phyloP scores from a whole-genome alignment of 1,140 invertebrate species.

The Drosophila ananassae region DNA sequence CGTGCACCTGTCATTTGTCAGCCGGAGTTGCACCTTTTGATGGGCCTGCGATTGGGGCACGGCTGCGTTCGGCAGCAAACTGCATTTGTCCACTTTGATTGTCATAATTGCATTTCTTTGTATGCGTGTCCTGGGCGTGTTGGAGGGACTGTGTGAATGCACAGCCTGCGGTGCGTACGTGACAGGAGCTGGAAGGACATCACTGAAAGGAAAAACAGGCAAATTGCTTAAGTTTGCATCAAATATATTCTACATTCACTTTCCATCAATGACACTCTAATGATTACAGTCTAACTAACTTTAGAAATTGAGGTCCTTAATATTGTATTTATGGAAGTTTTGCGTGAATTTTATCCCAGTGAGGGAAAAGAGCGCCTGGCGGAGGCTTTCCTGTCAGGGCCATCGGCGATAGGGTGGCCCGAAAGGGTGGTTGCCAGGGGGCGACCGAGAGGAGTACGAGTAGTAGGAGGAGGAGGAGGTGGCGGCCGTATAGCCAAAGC shows the following conservation, averaged over 20 bases:
- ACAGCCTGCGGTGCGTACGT: constrained; percentile 21
- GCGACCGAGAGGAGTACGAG: background rate
- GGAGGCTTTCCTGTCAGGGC: background rate
- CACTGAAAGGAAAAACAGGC: constrained; percentile 3
- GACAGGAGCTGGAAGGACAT: constrained; percentile 47
- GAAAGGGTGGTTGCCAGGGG: background rate
- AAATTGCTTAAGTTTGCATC: too few relatives aligned
- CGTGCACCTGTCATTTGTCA: constrained; percentile 70
- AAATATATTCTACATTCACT: too few relatives aligned
- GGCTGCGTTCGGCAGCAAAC: constrained; percentile 32
- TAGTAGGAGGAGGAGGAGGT: too few relatives aligned
- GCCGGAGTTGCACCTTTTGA: constrained; percentile 43
- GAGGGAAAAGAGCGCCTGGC: background rate
- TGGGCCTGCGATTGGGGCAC: constrained; percentile 23
- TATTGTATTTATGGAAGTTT: too few relatives aligned
- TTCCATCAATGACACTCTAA: too few relatives aligned
- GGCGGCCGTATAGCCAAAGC: background rate
- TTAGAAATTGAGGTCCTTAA: too few relatives aligned
- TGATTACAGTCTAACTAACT: background rate
- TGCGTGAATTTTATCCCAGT: background rate
- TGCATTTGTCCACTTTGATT: constrained; percentile 79
- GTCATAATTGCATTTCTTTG: constrained; percentile 79
- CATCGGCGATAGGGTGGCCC: background rate
- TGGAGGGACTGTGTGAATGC: constrained; percentile 31
- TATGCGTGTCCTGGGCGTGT: constrained; percentile 14